Evolutionary conservation across 1,140 invertebrate species (phyloP).

Genomic region (Aphis craccivora): DNA sequence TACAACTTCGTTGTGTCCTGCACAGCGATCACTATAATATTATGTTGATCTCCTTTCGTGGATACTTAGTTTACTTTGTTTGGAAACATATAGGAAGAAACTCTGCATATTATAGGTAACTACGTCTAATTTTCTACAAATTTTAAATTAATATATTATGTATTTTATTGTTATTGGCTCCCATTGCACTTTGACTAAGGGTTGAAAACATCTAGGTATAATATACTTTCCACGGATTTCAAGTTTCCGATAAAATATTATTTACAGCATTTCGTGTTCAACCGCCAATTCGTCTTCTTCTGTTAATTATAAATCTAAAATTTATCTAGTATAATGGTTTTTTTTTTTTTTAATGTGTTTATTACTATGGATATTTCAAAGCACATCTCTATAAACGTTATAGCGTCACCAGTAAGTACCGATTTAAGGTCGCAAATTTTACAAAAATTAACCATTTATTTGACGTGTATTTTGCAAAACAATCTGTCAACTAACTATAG

Average conservation of each 20-base stretch:
- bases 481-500: not conserved
- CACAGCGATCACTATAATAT: not conserved
- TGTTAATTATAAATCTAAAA: too few species aligned
- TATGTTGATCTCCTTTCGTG: not conserved
- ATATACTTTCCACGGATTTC: too few species aligned
- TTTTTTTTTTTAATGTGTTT: too few species aligned
- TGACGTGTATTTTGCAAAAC: not conserved
- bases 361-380: too few species aligned
- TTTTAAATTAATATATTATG: not conserved
- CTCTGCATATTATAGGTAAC: not conserved
- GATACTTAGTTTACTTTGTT: not conserved
- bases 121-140: not conserved
- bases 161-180: not conserved
- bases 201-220: not conserved
- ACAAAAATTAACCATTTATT: not conserved
- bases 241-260: too few species aligned
- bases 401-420: too few species aligned
- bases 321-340: too few species aligned
- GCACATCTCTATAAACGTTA: too few species aligned
- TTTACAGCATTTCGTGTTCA: too few species aligned
- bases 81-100: not conserved
- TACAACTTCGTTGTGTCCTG: not conserved
- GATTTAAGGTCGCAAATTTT: too few species aligned
- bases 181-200: not conserved
- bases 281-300: too few species aligned